Base-by-base conservation (phyloP, 2,888 invertebrate genomes). In the Hetaerina titia region DNA sequence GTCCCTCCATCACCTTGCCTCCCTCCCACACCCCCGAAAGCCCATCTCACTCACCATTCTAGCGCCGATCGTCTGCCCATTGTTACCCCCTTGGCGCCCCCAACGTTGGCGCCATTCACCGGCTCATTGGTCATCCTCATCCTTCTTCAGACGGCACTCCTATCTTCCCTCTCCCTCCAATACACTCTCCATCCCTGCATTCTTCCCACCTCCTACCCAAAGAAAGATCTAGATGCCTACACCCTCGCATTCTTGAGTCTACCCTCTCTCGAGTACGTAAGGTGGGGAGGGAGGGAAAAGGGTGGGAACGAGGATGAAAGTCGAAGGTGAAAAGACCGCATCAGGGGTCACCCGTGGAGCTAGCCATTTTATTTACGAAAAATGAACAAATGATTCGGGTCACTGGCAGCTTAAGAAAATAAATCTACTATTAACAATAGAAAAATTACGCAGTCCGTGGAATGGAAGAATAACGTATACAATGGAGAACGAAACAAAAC, bases 161-260 rank as follows among this genome's bases (percentile, higher is more conserved):
- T 96, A 88, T 92, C 96, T 69, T 96, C 96, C 95, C 96, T 96
- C 97, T 98, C 95, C 98, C 97, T 96, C 97, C 97, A 95, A 97
- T 97, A 22, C 97, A 97, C 95, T 96, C 96, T 13, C 96, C 96
- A 90, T 96, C 96, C 13, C 96, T 96, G 95, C 96, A 96, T 6
- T 31, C 87, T 19, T 22, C 87, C 31, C 87, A 45, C 9, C 87
- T 13, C 87, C 31, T 1, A 31, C 11, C 45, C 45, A 1, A 45
- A 45, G 45, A 45, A 45, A 45, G 45, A 4, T 2, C 45, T 45
- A 45, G 45, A 45, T 88, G 13, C 15, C 87, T 15, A 45, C 88
- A 45, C 0, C 31, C 45, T 45, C 97, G 96, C 19, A 63, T 15
- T 63, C 63, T 15, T 5, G 63, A 63, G 19, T 19, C 63, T 15